Conservation (phyloP, 2,113 vertebrate species). For the Leptobrachium ailaonicum region DNA sequence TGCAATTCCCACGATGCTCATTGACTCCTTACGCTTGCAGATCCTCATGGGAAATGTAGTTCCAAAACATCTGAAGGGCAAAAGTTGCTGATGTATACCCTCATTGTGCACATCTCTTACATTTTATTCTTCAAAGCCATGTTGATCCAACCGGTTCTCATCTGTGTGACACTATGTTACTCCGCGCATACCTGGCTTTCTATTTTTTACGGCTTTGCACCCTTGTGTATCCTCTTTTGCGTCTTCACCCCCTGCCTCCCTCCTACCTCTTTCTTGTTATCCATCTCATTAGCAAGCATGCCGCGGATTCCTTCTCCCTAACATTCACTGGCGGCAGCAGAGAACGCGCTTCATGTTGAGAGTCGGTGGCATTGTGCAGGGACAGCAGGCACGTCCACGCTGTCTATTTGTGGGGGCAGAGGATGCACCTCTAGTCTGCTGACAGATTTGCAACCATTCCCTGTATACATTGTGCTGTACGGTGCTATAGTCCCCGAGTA, state of each 20-base stretch:
- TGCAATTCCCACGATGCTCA: too few species aligned
- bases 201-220: background rate
- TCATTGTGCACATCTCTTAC: too few species aligned
- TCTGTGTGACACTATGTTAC: background rate
- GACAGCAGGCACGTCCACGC: constrained; percentile 8
- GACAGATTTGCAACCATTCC: too few species aligned
- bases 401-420: background rate
- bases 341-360: constrained; percentile 30
- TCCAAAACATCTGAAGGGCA: too few species aligned
- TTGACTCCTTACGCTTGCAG: too few species aligned
- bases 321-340: constrained; percentile 40
- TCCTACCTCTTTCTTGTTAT: constrained; percentile 13
- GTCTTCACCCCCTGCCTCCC: background rate
- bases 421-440: background rate
- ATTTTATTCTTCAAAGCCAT: too few species aligned
- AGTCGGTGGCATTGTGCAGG: constrained; percentile 30
- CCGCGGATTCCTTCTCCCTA: constrained; percentile 42
- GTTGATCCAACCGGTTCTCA: too few species aligned
- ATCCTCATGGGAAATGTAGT: too few species aligned
- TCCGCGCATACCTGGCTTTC: too few species aligned
- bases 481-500: too few species aligned
- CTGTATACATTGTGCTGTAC: too few species aligned
- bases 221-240: background rate
- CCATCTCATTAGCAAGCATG: constrained; percentile 41
- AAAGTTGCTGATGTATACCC: too few species aligned